Conservation (phyloP, 2,888 invertebrate species). For the Lycophotia porphyrea region DNA sequence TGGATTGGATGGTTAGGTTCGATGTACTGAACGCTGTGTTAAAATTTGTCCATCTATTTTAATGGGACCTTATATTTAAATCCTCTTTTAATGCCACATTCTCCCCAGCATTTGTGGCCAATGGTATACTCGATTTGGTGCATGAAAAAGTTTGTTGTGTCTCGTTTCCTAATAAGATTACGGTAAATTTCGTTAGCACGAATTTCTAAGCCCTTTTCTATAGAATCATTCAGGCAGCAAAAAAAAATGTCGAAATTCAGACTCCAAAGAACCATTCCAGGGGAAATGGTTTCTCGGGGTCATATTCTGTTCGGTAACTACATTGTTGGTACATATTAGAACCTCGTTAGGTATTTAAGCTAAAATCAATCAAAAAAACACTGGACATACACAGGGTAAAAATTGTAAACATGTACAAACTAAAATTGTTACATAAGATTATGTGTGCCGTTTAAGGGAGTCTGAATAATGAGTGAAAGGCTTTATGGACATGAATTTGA, state of each 20-base stretch:
- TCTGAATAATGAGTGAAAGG: background rate
- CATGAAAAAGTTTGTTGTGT: background rate
- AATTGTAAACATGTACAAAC: constrained; percentile 21
- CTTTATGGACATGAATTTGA: background rate
- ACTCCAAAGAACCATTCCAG: background rate
- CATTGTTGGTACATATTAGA: background rate
- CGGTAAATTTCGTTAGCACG: background rate
- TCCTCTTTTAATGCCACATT: background rate
- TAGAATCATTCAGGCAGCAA: background rate
- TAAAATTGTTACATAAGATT: constrained; percentile 32
- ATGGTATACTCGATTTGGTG: background rate
- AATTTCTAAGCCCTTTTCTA: background rate
- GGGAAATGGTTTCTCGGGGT: background rate
- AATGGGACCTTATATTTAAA: too few relatives aligned
- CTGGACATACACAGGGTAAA: background rate
- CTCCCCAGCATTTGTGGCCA: background rate
- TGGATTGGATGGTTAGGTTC: too few relatives aligned
- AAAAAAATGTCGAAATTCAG: background rate
- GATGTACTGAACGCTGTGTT: too few relatives aligned
- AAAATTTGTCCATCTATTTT: too few relatives aligned
- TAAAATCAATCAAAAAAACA: background rate
- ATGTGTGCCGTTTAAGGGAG: background rate
- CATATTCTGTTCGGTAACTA: background rate
- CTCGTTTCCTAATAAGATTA: background rate
- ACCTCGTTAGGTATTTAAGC: background rate